Percentiles rank a stretch among this genome's conserved stretches.
These are phyloP conservation scores for Drosophila vallismaia DNA, from an alignment of 2,888 invertebrate species.

Conservation along the genomic window DNA sequence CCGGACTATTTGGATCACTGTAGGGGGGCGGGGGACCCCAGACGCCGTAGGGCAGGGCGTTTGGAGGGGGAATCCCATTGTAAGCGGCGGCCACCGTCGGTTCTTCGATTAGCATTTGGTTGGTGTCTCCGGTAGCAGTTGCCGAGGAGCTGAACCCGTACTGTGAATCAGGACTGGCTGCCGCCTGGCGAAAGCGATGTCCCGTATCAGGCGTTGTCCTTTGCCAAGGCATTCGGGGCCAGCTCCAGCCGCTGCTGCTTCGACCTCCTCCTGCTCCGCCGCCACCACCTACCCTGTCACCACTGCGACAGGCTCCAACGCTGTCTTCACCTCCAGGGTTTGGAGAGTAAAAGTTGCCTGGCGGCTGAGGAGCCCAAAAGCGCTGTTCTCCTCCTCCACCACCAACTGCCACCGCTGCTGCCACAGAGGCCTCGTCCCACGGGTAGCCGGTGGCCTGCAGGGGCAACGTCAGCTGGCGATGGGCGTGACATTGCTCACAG, in stretches of 20 bases:
- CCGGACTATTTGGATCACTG: slow-evolving; percentile 91
- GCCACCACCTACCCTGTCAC: slow-evolving; percentile 17
- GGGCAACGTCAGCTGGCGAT: slow-evolving; percentile 85
- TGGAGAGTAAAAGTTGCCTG: slow-evolving; percentile 93
- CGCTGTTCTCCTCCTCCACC: slow-evolving; percentile 80
- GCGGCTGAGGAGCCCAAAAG: slow-evolving; percentile 85
- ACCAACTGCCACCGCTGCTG: slow-evolving; percentile 70
- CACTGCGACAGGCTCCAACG: slow-evolving; percentile 78
- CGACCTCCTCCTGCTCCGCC: slow-evolving; percentile 58
- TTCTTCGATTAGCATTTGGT: slow-evolving; percentile 76
- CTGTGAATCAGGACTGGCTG: slow-evolving; percentile 91
- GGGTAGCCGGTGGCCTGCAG: slow-evolving; percentile 85
- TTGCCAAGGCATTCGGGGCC: slow-evolving; percentile 90
- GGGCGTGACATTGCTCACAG: slow-evolving; percentile 88
- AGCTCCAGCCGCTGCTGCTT: slow-evolving; percentile 86
- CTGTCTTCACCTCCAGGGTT: slow-evolving; percentile 88
- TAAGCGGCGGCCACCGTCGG: slow-evolving; percentile 59
- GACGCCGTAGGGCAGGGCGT: slow-evolving; percentile 86
- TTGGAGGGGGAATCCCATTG: slow-evolving; percentile 84
- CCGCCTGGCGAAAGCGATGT: slow-evolving; percentile 86
- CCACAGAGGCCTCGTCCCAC: slow-evolving; percentile 85
- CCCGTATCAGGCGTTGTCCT: slow-evolving; percentile 85
- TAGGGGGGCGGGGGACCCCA: slow-evolving; percentile 97
- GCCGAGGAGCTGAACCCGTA: slow-evolving; percentile 88
- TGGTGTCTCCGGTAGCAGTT: slow-evolving; percentile 60